These are phyloP conservation scores for Acyrthosiphon pisum DNA, from an alignment of 1,140 invertebrate genomes.

Conservation along the genomic window DNA sequence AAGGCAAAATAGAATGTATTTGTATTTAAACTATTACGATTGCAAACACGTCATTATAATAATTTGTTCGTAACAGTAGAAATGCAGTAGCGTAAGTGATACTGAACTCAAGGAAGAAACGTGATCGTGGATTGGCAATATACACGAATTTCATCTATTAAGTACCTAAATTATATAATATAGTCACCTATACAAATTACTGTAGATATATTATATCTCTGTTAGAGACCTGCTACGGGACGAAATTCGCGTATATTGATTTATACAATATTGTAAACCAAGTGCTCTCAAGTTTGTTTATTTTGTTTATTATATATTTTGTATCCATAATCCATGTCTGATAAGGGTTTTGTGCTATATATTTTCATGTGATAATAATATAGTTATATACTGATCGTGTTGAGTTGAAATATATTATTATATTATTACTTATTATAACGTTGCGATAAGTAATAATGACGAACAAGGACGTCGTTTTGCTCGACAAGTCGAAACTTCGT, in stretches of 20 bases:
- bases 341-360: not conserved
- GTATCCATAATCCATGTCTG: not conserved
- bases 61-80: not conserved
- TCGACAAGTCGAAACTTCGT: not conserved
- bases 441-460: not conserved
- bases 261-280: not conserved
- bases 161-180: not conserved
- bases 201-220: not conserved
- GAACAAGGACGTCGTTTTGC: not conserved
- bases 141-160: not conserved
- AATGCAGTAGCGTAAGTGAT: not conserved
- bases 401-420: not conserved
- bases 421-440: not conserved
- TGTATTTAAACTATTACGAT: not conserved
- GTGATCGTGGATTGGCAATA: rapidly evolving
- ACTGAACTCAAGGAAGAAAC: not conserved
- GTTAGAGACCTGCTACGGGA: not conserved
- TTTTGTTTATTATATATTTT: not conserved
- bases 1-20: not conserved
- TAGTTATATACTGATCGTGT: not conserved
- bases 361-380: not conserved
- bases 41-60: not conserved
- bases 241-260: not conserved
- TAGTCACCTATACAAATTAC: not conserved
- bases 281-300: not conserved